Conservation (phyloP, 1,140 invertebrate species). For the Orussus abietinus region DNA sequence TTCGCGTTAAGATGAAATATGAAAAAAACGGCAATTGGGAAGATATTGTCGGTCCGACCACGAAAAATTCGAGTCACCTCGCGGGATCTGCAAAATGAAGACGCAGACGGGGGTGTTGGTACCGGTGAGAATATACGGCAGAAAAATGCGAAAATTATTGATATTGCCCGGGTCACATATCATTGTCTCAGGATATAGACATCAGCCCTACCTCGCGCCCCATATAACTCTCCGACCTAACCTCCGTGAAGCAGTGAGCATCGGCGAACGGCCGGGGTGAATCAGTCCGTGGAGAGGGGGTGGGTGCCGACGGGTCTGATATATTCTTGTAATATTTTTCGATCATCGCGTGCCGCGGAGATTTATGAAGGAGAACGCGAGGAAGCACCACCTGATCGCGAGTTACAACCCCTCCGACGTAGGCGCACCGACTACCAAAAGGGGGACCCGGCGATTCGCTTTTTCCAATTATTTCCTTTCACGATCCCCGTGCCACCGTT, state of each 20-base stretch:
- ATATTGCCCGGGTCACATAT: constrained; percentile 53
- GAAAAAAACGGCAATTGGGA: too few relatives aligned
- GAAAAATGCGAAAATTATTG: constrained; percentile 55
- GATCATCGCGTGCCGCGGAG: constrained; percentile 53
- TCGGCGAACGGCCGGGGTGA: background rate
- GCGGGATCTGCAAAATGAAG: constrained; percentile 8
- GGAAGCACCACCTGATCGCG: constrained; percentile 49
- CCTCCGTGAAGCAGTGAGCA: constrained; percentile 6
- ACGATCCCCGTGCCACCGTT: too few relatives aligned
- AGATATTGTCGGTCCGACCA: too few relatives aligned
- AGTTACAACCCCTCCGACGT: constrained; percentile 36
- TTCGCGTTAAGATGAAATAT: too few relatives aligned
- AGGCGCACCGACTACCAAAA: too few relatives aligned
- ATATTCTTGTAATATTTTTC: constrained; percentile 57
- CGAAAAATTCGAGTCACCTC: background rate
- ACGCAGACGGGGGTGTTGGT: constrained; percentile 6
- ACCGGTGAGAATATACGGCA: constrained; percentile 36
- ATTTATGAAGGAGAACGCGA: constrained; percentile 44
- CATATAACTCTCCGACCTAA: constrained; percentile 22
- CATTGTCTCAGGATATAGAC: constrained; percentile 52
- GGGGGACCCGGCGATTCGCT: too few relatives aligned
- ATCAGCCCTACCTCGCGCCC: constrained; percentile 29
- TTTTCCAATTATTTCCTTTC: too few relatives aligned
- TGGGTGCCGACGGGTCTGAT: constrained; percentile 49
- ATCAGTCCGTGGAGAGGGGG: constrained; percentile 10